A percentile compares a stretch with the other conserved stretches of the same genome.
These are phyloP conservation scores for Drosophila willistoni DNA, from an alignment of 1,140 invertebrate genomes.

Conservation along the genomic window DNA sequence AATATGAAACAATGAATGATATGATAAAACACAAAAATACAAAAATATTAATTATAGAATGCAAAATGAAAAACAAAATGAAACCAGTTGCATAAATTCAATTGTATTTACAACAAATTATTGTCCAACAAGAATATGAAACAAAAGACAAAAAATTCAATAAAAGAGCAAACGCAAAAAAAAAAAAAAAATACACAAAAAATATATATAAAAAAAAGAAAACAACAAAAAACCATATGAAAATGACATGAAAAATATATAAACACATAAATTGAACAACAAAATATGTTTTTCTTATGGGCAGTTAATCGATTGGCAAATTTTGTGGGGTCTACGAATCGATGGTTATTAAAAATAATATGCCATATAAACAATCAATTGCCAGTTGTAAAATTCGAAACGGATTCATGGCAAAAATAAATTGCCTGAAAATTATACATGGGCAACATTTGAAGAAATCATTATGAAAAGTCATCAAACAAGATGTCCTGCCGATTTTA, in stretches of 20 bases:
- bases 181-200: slow-evolving; percentile 1
- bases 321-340: slow-evolving; percentile 3
- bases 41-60: slow-evolving; percentile 63
- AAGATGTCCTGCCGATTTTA: not conserved
- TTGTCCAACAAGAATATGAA: slow-evolving; percentile 75
- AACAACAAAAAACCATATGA: slow-evolving; percentile 63
- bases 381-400: slow-evolving; percentile 23
- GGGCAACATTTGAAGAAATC: not conserved
- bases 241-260: slow-evolving; percentile 67
- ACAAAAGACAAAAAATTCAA: slow-evolving; percentile 48
- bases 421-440: slow-evolving; percentile 13
- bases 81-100: slow-evolving; percentile 44
- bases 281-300: slow-evolving; percentile 48
- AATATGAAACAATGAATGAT: slow-evolving; percentile 25
- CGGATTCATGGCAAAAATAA: not conserved
- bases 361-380: slow-evolving; percentile 34
- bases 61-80: slow-evolving; percentile 42
- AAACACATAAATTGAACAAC: slow-evolving; percentile 50
- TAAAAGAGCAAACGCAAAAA: slow-evolving; percentile 20
- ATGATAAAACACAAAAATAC: slow-evolving; percentile 28
- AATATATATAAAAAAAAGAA: not conserved
- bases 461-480: slow-evolving; percentile 3
- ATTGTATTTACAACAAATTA: slow-evolving; percentile 70
- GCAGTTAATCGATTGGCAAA: slow-evolving; percentile 39
- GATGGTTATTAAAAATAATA: slow-evolving; percentile 26